These are phyloP conservation scores for Exocentrus adspersus DNA, from an alignment of 2,888 invertebrate species.

Conservation along the genomic window DNA sequence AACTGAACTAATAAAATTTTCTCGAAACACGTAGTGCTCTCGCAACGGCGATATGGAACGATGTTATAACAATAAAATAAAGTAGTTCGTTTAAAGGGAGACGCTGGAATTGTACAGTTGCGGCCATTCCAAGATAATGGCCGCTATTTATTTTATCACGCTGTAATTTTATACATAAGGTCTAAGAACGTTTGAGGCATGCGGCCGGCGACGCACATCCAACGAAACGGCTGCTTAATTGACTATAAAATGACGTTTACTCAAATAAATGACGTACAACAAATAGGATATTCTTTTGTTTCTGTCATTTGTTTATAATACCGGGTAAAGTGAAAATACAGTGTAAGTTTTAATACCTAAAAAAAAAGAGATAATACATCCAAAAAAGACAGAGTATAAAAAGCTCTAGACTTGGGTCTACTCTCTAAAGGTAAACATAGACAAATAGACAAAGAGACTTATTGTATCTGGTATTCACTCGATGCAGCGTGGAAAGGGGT, in stretches of 20 bases:
- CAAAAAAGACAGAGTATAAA: too few relatives aligned
- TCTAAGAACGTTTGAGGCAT: slow-evolving; percentile 50
- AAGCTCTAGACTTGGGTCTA: too few relatives aligned
- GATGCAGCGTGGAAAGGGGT: too few relatives aligned
- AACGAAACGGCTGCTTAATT: slow-evolving; percentile 36
- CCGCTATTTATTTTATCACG: slow-evolving; percentile 52
- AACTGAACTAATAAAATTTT: slow-evolving; percentile 40
- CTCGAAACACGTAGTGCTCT: slow-evolving; percentile 37
- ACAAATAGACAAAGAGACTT: too few relatives aligned
- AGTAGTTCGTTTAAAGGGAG: slow-evolving; percentile 50
- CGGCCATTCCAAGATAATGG: slow-evolving; percentile 53
- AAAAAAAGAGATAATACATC: too few relatives aligned
- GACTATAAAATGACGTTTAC: slow-evolving; percentile 23
- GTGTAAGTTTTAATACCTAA: too few relatives aligned
- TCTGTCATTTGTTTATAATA: too few relatives aligned
- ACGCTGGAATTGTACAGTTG: slow-evolving; percentile 52
- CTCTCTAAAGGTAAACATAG: too few relatives aligned
- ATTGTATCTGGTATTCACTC: too few relatives aligned
- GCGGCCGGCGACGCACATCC: slow-evolving; percentile 36
- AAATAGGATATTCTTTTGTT: not conserved
- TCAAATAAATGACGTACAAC: not conserved
- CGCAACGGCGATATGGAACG: slow-evolving; percentile 50
- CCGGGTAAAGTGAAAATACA: too few relatives aligned
- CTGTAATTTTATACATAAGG: slow-evolving; percentile 47
- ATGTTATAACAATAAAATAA: slow-evolving; percentile 55